Base-by-base conservation (phyloP, 2,888 invertebrate genomes). In the Cantharis rustica region DNA sequence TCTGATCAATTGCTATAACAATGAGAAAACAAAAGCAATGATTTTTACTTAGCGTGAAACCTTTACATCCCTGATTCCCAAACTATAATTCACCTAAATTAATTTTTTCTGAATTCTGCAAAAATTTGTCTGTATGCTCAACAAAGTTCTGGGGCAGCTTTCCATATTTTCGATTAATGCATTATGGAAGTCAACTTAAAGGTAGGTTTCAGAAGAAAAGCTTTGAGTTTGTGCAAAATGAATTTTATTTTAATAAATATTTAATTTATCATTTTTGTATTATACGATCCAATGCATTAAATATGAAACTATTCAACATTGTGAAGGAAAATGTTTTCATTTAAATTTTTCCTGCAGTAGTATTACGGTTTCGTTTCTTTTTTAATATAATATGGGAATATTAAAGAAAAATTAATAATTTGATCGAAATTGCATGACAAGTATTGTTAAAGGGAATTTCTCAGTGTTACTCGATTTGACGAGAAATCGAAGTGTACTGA, bases 401-500 rank as follows among this genome's bases (percentile, higher is more conserved):
- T 47, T 47, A 47, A 47, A 47, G 47, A 47, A 47, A 47, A 47
- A 47, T 47, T 47, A 47, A 47, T 47, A 47, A 47, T 47, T 47
- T 47, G 47, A 47, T 47, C 47, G 47, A 47, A 47, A 47, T 47
- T 47, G 47, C 47, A 47, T 47, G 47, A 47, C 47, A 47, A 47
- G 47, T 47, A 47, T 47, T 47, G 47, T 47, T 47, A n/a, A n/a
- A 47, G 47, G 47, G 47, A 47, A 47, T 47, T 47, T 47, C 47
- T 47, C 47, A 47, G 47, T 66, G 64, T 66, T 66, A 66, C 64
- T 66, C 64, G 23, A 66, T 66, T 20, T 66, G 20, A 75, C 69
- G 73, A 27, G 72, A 79, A 79, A 79, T 79, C 76, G 79, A 76
- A 79, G 75, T 79, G 75, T 76, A 76, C 73, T 71, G 79, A 75